Evolutionary conservation across 2,797 vertebrate species (phyloP), one percentile per base, ranked within the genome.

Genomic region (Otolemur crassicaudatus): DNA sequence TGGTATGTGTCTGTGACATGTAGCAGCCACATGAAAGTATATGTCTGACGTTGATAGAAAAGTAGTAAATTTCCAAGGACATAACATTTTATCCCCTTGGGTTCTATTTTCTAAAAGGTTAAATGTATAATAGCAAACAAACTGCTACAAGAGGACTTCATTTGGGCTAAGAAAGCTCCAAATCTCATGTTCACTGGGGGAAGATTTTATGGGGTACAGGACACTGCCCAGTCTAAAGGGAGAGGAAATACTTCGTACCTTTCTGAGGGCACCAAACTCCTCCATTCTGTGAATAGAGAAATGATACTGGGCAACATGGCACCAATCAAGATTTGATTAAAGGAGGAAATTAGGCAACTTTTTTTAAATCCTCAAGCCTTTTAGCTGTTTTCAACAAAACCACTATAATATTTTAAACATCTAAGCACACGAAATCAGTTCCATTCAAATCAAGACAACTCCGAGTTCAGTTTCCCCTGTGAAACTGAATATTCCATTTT

Each of bases 321-420:
- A 49, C 31, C n/a, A 40, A 56, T 82, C 53, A 89, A 43, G n/a
- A 75, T 29, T 91, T 94, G 16, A 20, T 58, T 34, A 85, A 94
- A 89, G 20, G 37, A 88, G 25, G n/a, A 91, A 87, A 87, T 25
- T 29, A 73, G 37, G 31, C 34, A 46, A 90, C 5, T 56, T 65
- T 31, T 76, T 96, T 80, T 58, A 43, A 53, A 69, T 34, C 60
- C 69, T 14, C 81, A 85, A 84, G 34, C 3, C 22, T 85, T 67
- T 81, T 61, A 31, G 37, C 40, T 58, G 5, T 76, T 94, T 93
- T 77, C 16, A 40, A 67, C 3, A 77, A 86, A 89, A 67, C n/a
- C 20, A 69, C 17, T 67, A 53, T 60, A 82, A 79, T 82, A 76
- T 87, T 89, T 96, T 87, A 46, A 60, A 90, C 85, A 83, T 34